phyloP scores from a whole-genome alignment of 35 echinoderm and acorn worm species.

The Apostichopus californicus region DNA sequence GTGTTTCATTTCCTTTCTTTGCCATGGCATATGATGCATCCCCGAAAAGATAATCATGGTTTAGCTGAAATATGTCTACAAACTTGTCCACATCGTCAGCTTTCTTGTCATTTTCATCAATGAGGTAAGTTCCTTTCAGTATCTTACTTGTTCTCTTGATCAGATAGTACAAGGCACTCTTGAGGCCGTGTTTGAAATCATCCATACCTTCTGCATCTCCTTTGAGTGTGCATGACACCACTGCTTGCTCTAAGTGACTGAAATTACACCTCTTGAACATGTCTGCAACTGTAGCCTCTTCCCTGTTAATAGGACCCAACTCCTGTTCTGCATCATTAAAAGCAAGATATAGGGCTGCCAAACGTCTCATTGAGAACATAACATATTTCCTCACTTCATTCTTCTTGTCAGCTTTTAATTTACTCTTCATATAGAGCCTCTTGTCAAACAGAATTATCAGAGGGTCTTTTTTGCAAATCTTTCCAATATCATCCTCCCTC shows the following conservation, averaged over 20 bases:
- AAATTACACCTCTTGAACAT: conserved; percentile 63
- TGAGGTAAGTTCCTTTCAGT: conserved; percentile 55
- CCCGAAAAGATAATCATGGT: conserved; percentile 65
- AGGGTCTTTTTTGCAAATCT: conserved; percentile 37
- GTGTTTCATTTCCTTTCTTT: conserved; percentile 47
- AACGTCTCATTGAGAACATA: conserved; percentile 61
- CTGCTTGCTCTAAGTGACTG: conserved; percentile 49
- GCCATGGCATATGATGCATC: conserved; percentile 67
- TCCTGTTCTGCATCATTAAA: conserved; percentile 36
- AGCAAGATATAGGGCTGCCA: conserved; percentile 25
- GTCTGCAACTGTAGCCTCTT: conserved; percentile 52
- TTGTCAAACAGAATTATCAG: conserved; percentile 45
- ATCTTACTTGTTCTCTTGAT: conserved; percentile 35
- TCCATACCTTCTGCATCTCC: not conserved
- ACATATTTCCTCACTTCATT: conserved; percentile 49
- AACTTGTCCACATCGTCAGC: conserved; percentile 65
- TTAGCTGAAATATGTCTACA: conserved; percentile 53
- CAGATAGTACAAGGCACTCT: conserved; percentile 39
- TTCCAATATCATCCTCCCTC: conserved; percentile 29
- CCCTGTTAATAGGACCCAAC: conserved; percentile 32
- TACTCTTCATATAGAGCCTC: conserved; percentile 51
- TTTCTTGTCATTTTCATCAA: conserved; percentile 52
- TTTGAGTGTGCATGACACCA: conserved; percentile 47
- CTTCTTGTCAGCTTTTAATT: conserved; percentile 44
- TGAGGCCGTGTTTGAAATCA: conserved; percentile 48